Conservation (phyloP, 2,888 invertebrate genomes). For the Drosophila ustulata region DNA sequence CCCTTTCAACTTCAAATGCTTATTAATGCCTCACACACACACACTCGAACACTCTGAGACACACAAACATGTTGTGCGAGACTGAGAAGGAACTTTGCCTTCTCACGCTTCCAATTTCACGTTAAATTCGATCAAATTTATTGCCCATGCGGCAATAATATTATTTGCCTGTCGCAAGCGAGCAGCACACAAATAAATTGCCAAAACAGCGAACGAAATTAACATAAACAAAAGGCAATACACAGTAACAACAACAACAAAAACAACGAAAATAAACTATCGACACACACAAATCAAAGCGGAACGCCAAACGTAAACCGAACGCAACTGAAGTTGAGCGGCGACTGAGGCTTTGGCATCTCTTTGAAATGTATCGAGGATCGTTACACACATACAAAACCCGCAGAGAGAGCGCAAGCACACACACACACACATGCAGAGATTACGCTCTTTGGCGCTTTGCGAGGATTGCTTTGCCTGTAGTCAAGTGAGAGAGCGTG, state of each 20-base stretch:
- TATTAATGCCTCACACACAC: conserved; percentile 60
- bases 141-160: conserved; percentile 61
- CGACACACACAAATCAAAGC: conserved; percentile 10
- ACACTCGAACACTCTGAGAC: conserved; percentile 25
- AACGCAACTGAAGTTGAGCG: conserved; percentile 60
- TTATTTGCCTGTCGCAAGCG: conserved; percentile 29
- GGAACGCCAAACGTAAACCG: conserved; percentile 17
- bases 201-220: conserved; percentile 63
- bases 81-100: conserved; percentile 41
- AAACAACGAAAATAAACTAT: neutral
- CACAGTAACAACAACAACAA: conserved; percentile 21
- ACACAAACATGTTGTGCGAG: conserved; percentile 27
- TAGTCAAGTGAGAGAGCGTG: neutral
- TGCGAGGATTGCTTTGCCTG: neutral
- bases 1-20: conserved; percentile 77
- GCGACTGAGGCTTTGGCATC: conserved; percentile 36
- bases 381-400: conserved; percentile 6
- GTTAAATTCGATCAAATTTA: conserved; percentile 65
- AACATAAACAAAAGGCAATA: conserved; percentile 69
- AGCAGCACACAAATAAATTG: conserved; percentile 51
- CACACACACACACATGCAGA: neutral
- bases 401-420: neutral
- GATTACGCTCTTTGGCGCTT: neutral
- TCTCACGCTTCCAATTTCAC: conserved; percentile 74
- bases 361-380: conserved; percentile 34